Evolutionary conservation across 37 sponge, comb jelly and placozoan genomes (phyloP), one percentile per base, ranked within the genome.

Genomic region (Halichondria panicea): DNA sequence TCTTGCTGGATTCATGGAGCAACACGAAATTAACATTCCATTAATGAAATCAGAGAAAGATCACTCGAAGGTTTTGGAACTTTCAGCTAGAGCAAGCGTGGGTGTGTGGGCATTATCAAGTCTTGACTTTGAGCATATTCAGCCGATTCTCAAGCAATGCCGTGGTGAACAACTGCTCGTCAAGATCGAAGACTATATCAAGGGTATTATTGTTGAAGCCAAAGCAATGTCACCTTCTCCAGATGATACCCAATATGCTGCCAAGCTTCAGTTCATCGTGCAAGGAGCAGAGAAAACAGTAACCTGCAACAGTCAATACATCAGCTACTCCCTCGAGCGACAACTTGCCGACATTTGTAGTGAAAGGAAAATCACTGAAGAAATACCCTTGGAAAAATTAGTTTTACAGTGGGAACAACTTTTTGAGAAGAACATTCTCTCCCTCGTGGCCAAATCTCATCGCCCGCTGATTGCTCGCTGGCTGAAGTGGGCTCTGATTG

Each of bases 381-480:
- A 55, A 3, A 35, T 55, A 6, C 28, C 46, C 33, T 33, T 70
- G 9, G 53, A 70, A 0, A 31, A 45, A 1, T 30, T 70, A 12
- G 35, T 70, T 9, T 21, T 30, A 7, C 36, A 76, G 45, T 84
- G 85, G 85, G 72, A 60, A 25, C 27, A 27, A 15, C 40, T 70
- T 33, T 85, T 85, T 22, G 8, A 78, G 36, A 55, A 72, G 32
- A 54, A 78, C 12, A 43, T 72, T 45, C 79, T 85, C 0, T 72
- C 65, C 13, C 68, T 76, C 8, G 66, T 85, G 18, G 42, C 44
- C 0, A 21, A 28, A 0, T 57, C 73, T 38, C 70, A 72, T 57
- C 66, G 72, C n/a, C 60, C 74, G 9, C 79, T 85, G 28, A 53
- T 85, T 63, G 86, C 86, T 33, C 41, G 86, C 30, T 85, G 86